These are phyloP conservation scores for Pluvianellus socialis DNA, from an alignment of 2,113 vertebrate genomes.

Conservation along the genomic window DNA sequence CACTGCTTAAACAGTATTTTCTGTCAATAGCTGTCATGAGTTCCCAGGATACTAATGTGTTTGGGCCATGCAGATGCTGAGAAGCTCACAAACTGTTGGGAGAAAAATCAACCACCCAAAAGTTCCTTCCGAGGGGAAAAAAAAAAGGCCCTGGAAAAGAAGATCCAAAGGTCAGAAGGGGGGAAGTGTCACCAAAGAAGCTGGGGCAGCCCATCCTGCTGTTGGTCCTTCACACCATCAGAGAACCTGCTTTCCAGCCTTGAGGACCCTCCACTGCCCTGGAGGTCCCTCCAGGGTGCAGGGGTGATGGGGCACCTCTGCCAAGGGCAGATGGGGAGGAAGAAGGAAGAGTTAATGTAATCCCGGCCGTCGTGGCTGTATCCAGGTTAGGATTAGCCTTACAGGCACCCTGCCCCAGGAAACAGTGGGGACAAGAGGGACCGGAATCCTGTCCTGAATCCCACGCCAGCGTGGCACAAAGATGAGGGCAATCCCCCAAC, in stretches of 20 bases:
- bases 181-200: background rate
- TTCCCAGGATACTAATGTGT: slow-evolving; percentile 64
- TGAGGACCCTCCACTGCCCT: fast-evolving
- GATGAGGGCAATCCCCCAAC: background rate
- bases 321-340: background rate
- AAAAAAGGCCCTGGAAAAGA: fast-evolving
- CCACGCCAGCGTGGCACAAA: fast-evolving
- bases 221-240: too few species aligned
- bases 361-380: fast-evolving
- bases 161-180: background rate
- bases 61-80: background rate
- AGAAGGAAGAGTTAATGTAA: background rate
- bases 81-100: background rate
- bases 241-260: background rate
- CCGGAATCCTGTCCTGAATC: background rate
- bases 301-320: background rate
- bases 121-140: background rate
- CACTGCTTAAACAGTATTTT: slow-evolving; percentile 24
- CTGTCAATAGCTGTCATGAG: slow-evolving; percentile 53
- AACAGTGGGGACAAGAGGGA: background rate
- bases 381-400: background rate
- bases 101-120: background rate
- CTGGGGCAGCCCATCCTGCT: background rate
- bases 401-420: background rate
- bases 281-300: background rate